A percentile compares a stretch with the other conserved stretches of the same genome.
These are phyloP conservation scores for Cynopterus sphinx DNA, from an alignment of 2,797 vertebrate species.

Conservation along the genomic window DNA sequence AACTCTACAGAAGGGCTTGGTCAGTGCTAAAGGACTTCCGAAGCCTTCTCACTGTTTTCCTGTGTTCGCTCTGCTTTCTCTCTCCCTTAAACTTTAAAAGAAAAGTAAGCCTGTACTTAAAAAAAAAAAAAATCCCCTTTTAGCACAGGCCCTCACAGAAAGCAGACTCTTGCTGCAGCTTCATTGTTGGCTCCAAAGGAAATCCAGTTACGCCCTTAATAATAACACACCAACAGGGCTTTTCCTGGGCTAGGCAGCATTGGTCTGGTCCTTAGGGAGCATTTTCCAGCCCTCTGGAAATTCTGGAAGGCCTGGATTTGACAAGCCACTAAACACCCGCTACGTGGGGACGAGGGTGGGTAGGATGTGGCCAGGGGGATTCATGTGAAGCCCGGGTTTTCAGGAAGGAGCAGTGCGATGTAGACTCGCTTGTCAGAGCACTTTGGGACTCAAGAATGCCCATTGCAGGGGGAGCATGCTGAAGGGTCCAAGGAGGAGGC, in stretches of 20 bases:
- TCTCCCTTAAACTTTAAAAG: not conserved
- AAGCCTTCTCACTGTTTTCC: not conserved
- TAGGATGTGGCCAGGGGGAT: not conserved
- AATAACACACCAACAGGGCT: not conserved
- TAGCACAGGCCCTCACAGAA: not conserved
- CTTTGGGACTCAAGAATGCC: not conserved
- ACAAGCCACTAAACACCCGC: slow-evolving; percentile 28
- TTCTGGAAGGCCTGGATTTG: slow-evolving; percentile 61
- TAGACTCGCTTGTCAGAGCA: not conserved
- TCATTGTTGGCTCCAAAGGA: slow-evolving; percentile 7
- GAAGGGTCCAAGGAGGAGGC: too few relatives aligned
- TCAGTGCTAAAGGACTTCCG: not conserved
- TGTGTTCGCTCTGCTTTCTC: not conserved
- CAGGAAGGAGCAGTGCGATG: not conserved
- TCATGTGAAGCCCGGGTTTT: slow-evolving; percentile 43
- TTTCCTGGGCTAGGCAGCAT: not conserved
- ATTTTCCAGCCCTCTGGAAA: slow-evolving; percentile 17
- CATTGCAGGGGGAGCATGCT: accelerated
- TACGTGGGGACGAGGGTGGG: slow-evolving; percentile 23
- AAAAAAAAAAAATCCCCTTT: not conserved
- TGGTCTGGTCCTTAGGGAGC: not conserved
- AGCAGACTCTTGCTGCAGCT: not conserved
- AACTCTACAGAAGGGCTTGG: not conserved
- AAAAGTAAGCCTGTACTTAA: not conserved
- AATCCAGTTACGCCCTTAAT: not conserved